Evolutionary conservation across 2,797 vertebrate genomes (phyloP).

Genomic region (Argyrosomus regius): DNA sequence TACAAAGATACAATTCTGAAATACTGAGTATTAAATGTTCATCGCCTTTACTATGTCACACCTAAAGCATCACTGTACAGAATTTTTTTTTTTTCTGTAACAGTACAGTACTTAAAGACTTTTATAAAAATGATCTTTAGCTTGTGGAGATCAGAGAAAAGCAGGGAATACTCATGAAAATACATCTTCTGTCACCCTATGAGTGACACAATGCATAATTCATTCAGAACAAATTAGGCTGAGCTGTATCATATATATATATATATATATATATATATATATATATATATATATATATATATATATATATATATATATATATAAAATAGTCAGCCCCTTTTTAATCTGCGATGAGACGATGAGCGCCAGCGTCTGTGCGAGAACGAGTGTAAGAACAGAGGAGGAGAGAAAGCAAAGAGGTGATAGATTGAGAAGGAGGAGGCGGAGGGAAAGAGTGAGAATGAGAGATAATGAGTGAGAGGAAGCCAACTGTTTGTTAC

Average conservation of each 20-base stretch:
- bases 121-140: constrained; percentile 10
- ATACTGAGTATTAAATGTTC: neutral
- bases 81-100: constrained; percentile 23
- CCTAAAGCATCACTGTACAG: constrained; percentile 6
- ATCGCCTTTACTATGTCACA: neutral
- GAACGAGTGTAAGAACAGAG: constrained; percentile 53
- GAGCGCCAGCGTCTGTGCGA: constrained; percentile 42
- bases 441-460: constrained; percentile 53
- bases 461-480: constrained; percentile 74
- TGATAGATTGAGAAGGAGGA: constrained; percentile 65
- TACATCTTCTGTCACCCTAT: constrained; percentile 41
- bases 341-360: constrained; percentile 58
- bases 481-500: constrained; percentile 66
- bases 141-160: constrained; percentile 33
- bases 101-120: neutral
- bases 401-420: constrained; percentile 63
- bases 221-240: constrained; percentile 62
- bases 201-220: constrained; percentile 72
- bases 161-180: constrained; percentile 55
- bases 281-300: constrained; percentile 15
- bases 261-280: too few species aligned
- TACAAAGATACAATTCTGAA: neutral
- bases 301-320: constrained; percentile 16
- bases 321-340: constrained; percentile 48
- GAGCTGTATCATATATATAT: constrained; percentile 41